Evolutionary conservation across 2,113 vertebrate species (phyloP), one percentile per base, ranked within the genome.

Genomic region (Anoura caudifer): DNA sequence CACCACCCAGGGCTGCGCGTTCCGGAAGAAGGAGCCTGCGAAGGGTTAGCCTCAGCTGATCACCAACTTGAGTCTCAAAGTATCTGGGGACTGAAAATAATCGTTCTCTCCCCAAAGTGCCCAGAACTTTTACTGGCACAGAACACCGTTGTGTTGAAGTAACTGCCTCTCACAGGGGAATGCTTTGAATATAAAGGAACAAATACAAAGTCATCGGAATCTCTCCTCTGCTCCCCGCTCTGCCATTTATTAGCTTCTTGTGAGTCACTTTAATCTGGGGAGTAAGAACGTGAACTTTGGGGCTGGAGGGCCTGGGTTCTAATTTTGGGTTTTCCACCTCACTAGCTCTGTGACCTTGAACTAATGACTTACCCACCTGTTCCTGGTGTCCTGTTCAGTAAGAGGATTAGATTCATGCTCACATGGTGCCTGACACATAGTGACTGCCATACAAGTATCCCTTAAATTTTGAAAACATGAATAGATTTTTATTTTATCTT

Each of bases 1-100:
- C 0, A 4, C 0, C 2, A 45, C 43, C 87, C 79, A 79, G 63
- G 3, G 52, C 19, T 22, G 5, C 1, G 63, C 1, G 0, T 17
- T 80, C 36, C 19, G 3, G 41, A 77, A 85, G 79, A 77, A 65
- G 24, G 43, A 36, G 13, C 19, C 90, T 93, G 72, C 1, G 2
- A 3, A n/a, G 20, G 26, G 24, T 26, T 6, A 63, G 75, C 2
- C 41, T 61, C 12, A 61, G 63, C 41, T 1, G n/a, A n/a, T n/a
- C n/a, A n/a, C n/a, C n/a, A n/a, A n/a, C n/a, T n/a, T n/a, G n/a
- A n/a, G n/a, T n/a, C n/a, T n/a, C n/a, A n/a, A n/a, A n/a, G n/a
- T n/a, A n/a, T n/a, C n/a, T n/a, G n/a, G n/a, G n/a, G n/a, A 14
- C 50, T 36, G 10, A 10, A 56, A 56, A 11, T 15, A 14, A 80